phyloP scores from a whole-genome alignment of 1,140 invertebrate genomes.

The roundworm (Caenorhabditis elegans) region DNA sequence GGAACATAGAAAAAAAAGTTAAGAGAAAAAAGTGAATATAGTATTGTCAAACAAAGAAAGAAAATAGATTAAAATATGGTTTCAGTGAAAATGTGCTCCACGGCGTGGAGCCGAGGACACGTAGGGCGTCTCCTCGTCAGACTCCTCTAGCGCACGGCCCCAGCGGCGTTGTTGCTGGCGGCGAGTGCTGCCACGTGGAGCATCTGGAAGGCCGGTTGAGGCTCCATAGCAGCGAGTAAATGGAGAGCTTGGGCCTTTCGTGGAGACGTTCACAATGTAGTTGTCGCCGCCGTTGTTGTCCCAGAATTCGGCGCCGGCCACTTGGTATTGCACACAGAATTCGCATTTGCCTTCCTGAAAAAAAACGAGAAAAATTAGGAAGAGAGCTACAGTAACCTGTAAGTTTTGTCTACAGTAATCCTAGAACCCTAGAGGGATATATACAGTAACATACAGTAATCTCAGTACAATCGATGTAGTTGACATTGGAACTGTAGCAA shows the following conservation, averaged over 20 bases:
- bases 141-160: background rate
- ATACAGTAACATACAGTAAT: too few relatives aligned
- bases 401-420: too few relatives aligned
- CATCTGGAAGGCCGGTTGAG: background rate
- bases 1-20: background rate
- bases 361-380: background rate
- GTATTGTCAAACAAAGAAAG: background rate
- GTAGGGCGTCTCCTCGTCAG: background rate
- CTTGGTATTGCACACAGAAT: conserved; percentile 28
- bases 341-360: conserved; percentile 23
- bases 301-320: conserved; percentile 13
- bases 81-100: too few relatives aligned
- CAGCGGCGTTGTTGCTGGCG: conserved; percentile 15
- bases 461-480: too few relatives aligned
- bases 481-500: too few relatives aligned
- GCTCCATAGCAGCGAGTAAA: background rate
- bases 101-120: background rate
- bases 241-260: background rate
- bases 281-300: conserved; percentile 3
- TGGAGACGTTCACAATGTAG: background rate
- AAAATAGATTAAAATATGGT: conserved; percentile 17
- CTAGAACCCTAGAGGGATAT: too few relatives aligned
- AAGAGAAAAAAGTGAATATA: background rate
- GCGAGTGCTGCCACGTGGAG: background rate
- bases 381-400: too few relatives aligned